Percentiles rank a stretch among this genome's conserved stretches.
Conservation (phyloP, 2,797 vertebrate species). For the Streptopelia turtur region DNA sequence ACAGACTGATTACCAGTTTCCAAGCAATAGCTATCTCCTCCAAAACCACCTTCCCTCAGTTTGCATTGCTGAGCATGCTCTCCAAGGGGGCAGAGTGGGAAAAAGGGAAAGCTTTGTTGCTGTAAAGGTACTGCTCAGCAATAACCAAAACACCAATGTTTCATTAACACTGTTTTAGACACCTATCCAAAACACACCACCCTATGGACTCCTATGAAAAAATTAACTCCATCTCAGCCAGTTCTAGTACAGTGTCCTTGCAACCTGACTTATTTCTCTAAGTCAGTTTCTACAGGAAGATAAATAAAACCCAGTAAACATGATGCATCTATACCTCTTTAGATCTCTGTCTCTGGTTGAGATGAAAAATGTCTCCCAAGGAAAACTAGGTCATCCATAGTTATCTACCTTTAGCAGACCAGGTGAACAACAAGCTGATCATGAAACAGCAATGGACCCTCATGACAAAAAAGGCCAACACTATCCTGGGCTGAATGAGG, state of each 20-base stretch:
- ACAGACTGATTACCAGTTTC: background rate
- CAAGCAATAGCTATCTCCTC: background rate
- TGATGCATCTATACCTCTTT: background rate
- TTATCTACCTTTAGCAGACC: background rate
- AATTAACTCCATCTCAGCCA: background rate
- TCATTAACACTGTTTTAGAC: background rate
- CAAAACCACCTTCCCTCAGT: background rate
- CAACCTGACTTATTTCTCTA: background rate
- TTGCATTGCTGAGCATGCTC: background rate
- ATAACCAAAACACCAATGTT: background rate
- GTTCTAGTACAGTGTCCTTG: background rate
- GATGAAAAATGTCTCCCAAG: background rate
- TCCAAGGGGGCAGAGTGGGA: fast-evolving
- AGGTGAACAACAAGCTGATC: background rate
- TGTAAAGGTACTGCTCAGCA: background rate
- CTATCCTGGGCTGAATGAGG: background rate
- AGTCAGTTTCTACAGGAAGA: background rate
- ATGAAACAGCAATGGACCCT: background rate
- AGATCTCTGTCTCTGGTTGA: background rate
- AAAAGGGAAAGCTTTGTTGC: background rate
- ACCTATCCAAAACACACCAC: background rate
- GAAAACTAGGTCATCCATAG: background rate
- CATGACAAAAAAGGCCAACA: background rate
- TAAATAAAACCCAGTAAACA: background rate
- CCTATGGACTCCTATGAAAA: background rate